phyloP scores from a whole-genome alignment of 2,888 invertebrate genomes.

The Perizoma affinitatum region DNA sequence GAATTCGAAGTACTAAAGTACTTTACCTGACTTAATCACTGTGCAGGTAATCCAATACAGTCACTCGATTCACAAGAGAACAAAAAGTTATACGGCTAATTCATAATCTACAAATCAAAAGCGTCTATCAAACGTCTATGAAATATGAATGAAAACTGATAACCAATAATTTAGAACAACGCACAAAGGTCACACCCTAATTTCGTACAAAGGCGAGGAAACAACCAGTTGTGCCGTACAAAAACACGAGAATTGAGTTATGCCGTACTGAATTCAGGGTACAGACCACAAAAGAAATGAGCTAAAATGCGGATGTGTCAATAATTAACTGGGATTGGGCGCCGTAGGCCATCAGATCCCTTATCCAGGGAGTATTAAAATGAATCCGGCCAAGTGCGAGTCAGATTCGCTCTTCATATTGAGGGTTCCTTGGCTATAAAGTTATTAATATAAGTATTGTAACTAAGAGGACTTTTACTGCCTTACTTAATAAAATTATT shows the following conservation, averaged over 20 bases:
- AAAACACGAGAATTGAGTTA: constrained; percentile 9
- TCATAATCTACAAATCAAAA: constrained; percentile 6
- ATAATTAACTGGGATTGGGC: constrained; percentile 81
- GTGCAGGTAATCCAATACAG: too few species aligned
- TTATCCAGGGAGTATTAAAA: constrained; percentile 59
- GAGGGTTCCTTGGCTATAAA: background rate
- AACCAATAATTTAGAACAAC: constrained; percentile 33
- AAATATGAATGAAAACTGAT: constrained; percentile 28
- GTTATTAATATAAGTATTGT: too few species aligned
- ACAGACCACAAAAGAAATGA: constrained; percentile 28
- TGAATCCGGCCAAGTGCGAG: constrained; percentile 43
- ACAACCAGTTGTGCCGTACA: constrained; percentile 22
- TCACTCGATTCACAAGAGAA: too few species aligned
- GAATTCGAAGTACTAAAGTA: too few species aligned
- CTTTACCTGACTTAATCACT: too few species aligned
- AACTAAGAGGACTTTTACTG: too few species aligned
- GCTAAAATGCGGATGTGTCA: constrained; percentile 80
- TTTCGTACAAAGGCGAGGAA: constrained; percentile 26
- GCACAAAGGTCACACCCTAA: constrained; percentile 19
- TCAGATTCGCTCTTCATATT: background rate
- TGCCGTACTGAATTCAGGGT: constrained; percentile 12
- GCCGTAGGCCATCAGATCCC: constrained; percentile 71
- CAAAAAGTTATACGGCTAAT: background rate
- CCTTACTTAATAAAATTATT: too few species aligned
- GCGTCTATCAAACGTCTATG: constrained; percentile 5